These are phyloP conservation scores for Oligia strigilis DNA, from an alignment of 2,888 invertebrate species.

Conservation along the genomic window DNA sequence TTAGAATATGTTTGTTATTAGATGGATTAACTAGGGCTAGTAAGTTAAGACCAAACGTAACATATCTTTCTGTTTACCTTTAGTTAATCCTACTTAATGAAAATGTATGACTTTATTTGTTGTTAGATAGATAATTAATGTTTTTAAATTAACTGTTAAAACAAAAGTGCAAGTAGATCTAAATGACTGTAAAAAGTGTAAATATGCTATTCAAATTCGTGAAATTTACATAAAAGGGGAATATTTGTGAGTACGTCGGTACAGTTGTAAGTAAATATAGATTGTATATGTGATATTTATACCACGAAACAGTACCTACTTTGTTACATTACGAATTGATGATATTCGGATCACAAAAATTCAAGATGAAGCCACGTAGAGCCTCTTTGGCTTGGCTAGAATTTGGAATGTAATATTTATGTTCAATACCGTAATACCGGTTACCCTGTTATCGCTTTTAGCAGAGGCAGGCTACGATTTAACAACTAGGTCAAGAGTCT, in stretches of 20 bases:
- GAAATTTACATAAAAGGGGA: constrained; percentile 17
- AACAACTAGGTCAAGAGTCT: constrained; percentile 18
- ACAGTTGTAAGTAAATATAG: constrained; percentile 21
- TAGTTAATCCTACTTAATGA: constrained; percentile 40
- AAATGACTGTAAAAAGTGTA: constrained; percentile 40
- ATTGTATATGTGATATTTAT: constrained; percentile 20
- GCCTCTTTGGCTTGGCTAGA: background rate
- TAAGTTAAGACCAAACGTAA: constrained; percentile 48
- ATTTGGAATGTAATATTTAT: constrained; percentile 52
- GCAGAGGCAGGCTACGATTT: constrained; percentile 23
- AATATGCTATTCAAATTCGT: constrained; percentile 22
- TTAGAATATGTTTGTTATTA: constrained; percentile 57
- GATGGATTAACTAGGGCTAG: constrained; percentile 48
- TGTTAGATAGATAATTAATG: constrained; percentile 22
- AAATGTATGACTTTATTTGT: constrained; percentile 16
- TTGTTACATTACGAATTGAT: background rate
- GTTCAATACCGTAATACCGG: constrained; percentile 46
- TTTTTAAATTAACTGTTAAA: constrained; percentile 31
- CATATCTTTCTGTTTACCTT: constrained; percentile 58
- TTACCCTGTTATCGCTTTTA: constrained; percentile 35
- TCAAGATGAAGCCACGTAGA: constrained; percentile 2
- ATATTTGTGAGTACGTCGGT: constrained; percentile 1
- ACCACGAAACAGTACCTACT: background rate
- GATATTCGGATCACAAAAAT: background rate
- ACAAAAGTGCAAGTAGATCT: constrained; percentile 9